Base-by-base conservation (phyloP, 1,140 invertebrate genomes). In the Sycobia sp. region DNA sequence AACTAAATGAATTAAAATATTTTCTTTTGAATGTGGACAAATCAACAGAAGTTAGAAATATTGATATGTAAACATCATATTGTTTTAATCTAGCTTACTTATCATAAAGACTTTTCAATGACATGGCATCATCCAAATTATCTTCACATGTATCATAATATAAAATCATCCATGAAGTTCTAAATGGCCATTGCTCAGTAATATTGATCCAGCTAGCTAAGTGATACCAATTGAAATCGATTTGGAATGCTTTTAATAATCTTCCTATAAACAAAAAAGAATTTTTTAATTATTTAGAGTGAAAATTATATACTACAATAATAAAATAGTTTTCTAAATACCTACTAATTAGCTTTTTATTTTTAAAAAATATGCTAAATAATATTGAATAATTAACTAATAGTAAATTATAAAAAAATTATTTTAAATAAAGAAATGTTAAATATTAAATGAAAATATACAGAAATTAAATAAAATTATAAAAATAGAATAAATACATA, bases 161-260 rank as follows among this genome's bases (percentile, higher is more conserved):
- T 66, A 97, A 87, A 58, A 98, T 97, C 66, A 99, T 91, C 95
- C 96, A 99, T 14, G 95, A 97, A 11, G 95, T 94, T 58, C 96
- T 85, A 78, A 96, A 95, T 0, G 97, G 96, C 97, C 97, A 99
- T 78, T 99, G 97, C 79, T 99, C 97, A 0, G 96, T 97, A 32
- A 99, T 90, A 78, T 99, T 99, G 47, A 98, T 92, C 96, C 96
- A 99, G 53, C 92, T 94, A 51, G 95, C 94, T 66, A 98, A 83
- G 68, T 96, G 91, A 80, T 97, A 95, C 97, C 97, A 99, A 80
- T 96, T 97, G 80, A 99, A 99, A 76, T 99, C 97, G 66, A 99
- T 95, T 82, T 97, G 95, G 85, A 98, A 98, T 71, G 97, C 94
- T 86, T 98, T 95, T 64, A 99, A 82, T 62, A 99, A 84, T 43